A percentile compares a stretch with the other conserved stretches of the same genome.
Evolutionary conservation across 2,797 vertebrate genomes (phyloP).

Genomic region (Sitta carolinensis): DNA sequence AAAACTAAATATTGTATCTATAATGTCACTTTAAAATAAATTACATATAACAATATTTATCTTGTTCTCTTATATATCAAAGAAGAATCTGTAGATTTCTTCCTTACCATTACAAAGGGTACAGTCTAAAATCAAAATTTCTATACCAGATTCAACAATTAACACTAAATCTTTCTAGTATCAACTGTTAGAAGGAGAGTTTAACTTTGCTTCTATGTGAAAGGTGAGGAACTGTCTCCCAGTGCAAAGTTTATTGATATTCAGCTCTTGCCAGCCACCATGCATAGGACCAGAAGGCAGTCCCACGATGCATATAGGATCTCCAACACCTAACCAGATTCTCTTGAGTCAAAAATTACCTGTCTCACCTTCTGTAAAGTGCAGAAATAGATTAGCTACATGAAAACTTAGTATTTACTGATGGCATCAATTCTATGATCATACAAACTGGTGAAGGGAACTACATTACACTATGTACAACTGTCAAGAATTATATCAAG

Average conservation of each 20-base stretch:
- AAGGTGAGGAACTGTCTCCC: fast-evolving
- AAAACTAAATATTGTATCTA: slow-evolving; percentile 3
- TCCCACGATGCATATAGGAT: neutral
- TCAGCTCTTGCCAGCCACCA: neutral
- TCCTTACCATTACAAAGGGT: neutral
- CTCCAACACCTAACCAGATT: neutral
- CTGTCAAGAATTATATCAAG: neutral
- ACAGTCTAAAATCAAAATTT: neutral
- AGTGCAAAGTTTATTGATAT: neutral
- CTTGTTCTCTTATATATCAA: neutral
- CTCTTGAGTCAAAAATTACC: neutral
- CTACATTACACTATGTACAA: neutral
- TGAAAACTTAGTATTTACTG: neutral
- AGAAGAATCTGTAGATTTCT: neutral
- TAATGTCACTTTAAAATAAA: neutral
- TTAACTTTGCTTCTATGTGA: neutral
- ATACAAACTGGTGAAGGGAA: neutral
- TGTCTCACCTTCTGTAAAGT: neutral
- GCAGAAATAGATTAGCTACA: neutral
- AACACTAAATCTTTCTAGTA: neutral
- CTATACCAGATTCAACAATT: neutral
- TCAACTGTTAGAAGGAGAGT: neutral
- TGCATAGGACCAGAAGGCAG: neutral
- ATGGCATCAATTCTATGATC: neutral
- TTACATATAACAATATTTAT: neutral